Evolutionary conservation across 92 coral and sea anemone species (phyloP).

Genomic region (Heteractis magnifica): DNA sequence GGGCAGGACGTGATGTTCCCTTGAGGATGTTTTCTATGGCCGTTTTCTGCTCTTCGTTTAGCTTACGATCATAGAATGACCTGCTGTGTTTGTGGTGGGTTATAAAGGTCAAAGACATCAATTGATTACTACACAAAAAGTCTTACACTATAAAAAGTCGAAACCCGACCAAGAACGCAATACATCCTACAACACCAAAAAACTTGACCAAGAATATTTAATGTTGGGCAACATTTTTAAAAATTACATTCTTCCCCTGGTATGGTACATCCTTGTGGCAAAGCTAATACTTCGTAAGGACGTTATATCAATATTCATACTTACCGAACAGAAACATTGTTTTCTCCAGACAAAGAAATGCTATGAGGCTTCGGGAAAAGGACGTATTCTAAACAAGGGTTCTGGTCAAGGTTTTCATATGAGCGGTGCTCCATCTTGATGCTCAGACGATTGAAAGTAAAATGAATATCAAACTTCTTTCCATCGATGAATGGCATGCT

Average conservation of each 20-base stretch:
- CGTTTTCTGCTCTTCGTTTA: constrained; percentile 51
- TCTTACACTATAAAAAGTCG: too few species aligned
- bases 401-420: constrained; percentile 29
- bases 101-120: not conserved
- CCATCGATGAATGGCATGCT: constrained; percentile 66
- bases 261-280: too few species aligned
- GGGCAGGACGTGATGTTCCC: constrained; percentile 75
- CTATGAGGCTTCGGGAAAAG: constrained; percentile 57
- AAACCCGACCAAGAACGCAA: too few species aligned
- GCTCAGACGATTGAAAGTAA: constrained; percentile 70
- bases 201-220: too few species aligned
- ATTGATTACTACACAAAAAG: not conserved
- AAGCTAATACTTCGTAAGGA: too few species aligned
- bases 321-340: constrained; percentile 25
- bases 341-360: constrained; percentile 20
- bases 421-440: constrained; percentile 76
- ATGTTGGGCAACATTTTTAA: too few species aligned
- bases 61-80: constrained; percentile 50
- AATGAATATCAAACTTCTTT: constrained; percentile 68
- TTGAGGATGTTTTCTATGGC: constrained; percentile 47
- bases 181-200: too few species aligned
- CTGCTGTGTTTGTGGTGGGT: constrained; percentile 13
- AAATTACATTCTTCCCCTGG: too few species aligned
- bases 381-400: constrained; percentile 36
- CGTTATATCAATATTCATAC: not conserved